Percentiles rank a stretch among this genome's conserved stretches.
phyloP scores from a whole-genome alignment of 2,113 vertebrate genomes.

The Nesospiza acunhae region DNA sequence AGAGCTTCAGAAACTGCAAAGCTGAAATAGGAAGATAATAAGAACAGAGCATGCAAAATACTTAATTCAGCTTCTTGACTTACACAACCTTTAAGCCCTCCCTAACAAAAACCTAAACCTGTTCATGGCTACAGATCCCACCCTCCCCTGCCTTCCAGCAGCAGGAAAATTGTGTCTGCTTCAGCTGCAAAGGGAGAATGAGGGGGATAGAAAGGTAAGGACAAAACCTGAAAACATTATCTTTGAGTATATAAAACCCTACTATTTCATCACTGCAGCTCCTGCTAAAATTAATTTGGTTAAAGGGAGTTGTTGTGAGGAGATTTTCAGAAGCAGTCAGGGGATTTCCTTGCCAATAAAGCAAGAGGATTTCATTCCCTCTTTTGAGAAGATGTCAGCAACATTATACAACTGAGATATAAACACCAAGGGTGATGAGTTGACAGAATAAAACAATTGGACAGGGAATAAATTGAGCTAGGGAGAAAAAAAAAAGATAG shows the following conservation, averaged over 20 bases:
- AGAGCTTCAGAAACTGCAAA: conserved; percentile 76
- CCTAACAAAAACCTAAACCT: neutral
- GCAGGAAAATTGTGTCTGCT: neutral
- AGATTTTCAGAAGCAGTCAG: neutral
- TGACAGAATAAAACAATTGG: neutral
- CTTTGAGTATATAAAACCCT: neutral
- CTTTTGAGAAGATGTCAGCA: neutral
- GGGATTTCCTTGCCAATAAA: neutral
- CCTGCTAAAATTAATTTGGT: neutral
- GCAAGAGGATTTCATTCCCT: neutral
- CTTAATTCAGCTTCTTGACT: neutral
- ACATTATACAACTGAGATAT: neutral
- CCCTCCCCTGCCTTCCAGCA: neutral
- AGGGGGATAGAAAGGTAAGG: neutral
- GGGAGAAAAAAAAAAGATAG: neutral
- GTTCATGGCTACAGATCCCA: neutral
- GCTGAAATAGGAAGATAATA: conserved; percentile 50
- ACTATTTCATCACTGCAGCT: neutral
- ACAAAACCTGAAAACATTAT: neutral
- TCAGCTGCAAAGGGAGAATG: neutral
- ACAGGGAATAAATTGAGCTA: neutral
- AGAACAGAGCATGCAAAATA: neutral
- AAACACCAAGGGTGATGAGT: neutral
- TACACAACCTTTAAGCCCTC: neutral
- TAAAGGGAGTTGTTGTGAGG: neutral